phyloP scores from a whole-genome alignment of 1,140 invertebrate genomes.

The Megalopta genalis region DNA sequence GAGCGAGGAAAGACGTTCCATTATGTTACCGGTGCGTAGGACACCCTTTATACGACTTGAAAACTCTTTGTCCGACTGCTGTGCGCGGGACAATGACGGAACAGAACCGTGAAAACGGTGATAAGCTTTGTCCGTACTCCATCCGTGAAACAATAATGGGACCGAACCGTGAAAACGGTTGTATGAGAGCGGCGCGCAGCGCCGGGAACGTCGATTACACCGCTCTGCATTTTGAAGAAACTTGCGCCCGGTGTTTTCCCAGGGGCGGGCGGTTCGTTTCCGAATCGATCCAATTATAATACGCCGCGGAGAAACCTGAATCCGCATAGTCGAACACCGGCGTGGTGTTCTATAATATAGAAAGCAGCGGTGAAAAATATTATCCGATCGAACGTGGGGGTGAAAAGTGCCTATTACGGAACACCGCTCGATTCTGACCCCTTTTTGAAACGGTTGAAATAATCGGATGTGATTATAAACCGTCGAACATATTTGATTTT shows the following conservation, averaged over 20 bases:
- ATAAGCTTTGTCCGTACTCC: constrained; percentile 36
- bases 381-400: too few relatives aligned
- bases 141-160: constrained; percentile 38
- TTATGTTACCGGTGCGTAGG: constrained; percentile 24
- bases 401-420: too few relatives aligned
- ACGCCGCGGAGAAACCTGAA: not conserved
- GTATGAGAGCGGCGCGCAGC: not conserved
- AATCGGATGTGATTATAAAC: too few relatives aligned
- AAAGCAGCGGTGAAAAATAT: too few relatives aligned
- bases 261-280: not conserved
- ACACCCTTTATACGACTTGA: constrained; percentile 37
- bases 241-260: not conserved
- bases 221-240: not conserved
- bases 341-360: too few relatives aligned
- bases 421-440: too few relatives aligned
- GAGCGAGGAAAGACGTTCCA: constrained; percentile 21
- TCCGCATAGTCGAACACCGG: too few relatives aligned
- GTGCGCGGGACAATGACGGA: constrained; percentile 33
- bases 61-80: constrained; percentile 38
- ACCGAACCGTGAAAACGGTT: constrained; percentile 30
- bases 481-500: too few relatives aligned
- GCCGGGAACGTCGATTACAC: not conserved
- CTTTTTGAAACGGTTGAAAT: too few relatives aligned
- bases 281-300: not conserved
- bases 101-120: constrained; percentile 41